A percentile compares a stretch with the other conserved stretches of the same genome.
Conservation (phyloP, 2,888 invertebrate species). For the Coenonympha glycerion region DNA sequence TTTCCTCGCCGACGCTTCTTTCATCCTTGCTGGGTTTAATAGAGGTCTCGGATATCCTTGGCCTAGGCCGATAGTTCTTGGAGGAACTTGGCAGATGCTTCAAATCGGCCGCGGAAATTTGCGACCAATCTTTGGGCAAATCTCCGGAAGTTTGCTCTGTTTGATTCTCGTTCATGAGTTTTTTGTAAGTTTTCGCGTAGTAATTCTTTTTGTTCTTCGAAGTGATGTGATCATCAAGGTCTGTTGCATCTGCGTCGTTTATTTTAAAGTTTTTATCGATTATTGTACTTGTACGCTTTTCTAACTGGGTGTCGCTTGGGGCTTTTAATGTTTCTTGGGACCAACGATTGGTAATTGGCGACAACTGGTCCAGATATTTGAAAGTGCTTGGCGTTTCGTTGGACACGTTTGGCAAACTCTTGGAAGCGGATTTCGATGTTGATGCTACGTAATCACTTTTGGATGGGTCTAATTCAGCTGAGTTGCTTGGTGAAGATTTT, state of each 20-base stretch:
- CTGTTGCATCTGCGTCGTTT: background rate
- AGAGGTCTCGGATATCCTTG: background rate
- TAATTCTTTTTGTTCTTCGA: constrained; percentile 14
- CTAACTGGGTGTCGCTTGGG: constrained; percentile 1
- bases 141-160: background rate
- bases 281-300: background rate
- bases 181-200: constrained; percentile 20
- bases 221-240: background rate
- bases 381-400: constrained; percentile 11
- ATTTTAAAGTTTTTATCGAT: background rate
- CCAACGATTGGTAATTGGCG: background rate
- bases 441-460: background rate
- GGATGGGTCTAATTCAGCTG: background rate
- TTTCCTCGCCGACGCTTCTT: constrained; percentile 5
- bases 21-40: background rate
- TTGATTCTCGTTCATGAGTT: constrained; percentile 2
- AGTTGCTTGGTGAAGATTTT: background rate
- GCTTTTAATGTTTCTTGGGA: constrained; percentile 7
- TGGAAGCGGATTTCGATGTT: background rate
- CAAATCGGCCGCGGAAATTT: background rate
- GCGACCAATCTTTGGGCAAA: background rate
- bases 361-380: constrained; percentile 2
- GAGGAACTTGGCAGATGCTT: constrained; percentile 11
- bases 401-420: constrained; percentile 13
- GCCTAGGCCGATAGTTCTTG: background rate